A percentile compares a stretch with the other conserved stretches of the same genome.
Evolutionary conservation across 2,888 invertebrate genomes (phyloP).

Genomic region (Acronicta alni): DNA sequence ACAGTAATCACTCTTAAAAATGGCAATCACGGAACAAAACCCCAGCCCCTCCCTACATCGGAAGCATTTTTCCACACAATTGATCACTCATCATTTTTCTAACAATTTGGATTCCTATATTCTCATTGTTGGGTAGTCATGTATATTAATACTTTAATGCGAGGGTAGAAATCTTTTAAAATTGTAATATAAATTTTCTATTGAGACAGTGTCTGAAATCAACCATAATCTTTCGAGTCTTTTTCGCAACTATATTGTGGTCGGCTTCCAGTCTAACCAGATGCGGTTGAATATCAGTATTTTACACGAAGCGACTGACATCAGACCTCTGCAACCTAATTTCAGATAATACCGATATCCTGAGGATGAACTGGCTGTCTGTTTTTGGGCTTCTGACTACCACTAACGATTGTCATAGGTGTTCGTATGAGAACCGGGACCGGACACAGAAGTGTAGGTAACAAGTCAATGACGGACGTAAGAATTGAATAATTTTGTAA

Average conservation of each 20-base stretch:
- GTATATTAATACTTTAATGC: conserved; percentile 66
- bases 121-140: conserved; percentile 56
- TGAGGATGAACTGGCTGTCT: no score
- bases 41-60: conserved; percentile 46
- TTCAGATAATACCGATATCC: no score
- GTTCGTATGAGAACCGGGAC: no score
- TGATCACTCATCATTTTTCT: conserved; percentile 57
- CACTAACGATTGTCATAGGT: no score
- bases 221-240: background rate
- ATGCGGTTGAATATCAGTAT: no score
- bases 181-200: conserved; percentile 14
- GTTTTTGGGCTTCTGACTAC: no score
- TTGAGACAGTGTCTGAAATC: background rate
- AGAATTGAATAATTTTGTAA: no score
- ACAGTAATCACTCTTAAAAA: conserved; percentile 21
- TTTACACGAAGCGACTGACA: no score
- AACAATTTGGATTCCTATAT: conserved; percentile 48
- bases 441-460: no score
- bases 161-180: conserved; percentile 19
- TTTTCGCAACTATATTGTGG: no score
- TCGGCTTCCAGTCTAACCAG: no score
- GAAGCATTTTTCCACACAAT: conserved; percentile 66
- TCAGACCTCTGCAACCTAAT: no score
- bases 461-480: conserved; percentile 24
- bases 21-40: conserved; percentile 30